phyloP scores from a whole-genome alignment of 2,888 invertebrate genomes.

The Celastrina argiolus region DNA sequence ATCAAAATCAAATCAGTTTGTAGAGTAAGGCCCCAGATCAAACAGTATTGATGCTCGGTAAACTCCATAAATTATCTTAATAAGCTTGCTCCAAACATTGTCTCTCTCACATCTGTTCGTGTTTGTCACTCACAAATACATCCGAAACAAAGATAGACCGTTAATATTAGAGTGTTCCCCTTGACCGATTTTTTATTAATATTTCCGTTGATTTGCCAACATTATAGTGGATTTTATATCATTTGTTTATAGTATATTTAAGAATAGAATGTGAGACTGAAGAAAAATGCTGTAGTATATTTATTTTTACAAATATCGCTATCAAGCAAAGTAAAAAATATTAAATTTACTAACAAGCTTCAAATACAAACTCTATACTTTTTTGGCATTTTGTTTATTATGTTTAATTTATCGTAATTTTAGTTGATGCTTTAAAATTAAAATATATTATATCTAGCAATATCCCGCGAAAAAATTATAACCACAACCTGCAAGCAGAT shows the following conservation, averaged over 20 bases:
- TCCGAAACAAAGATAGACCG: background rate
- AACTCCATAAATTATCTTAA: background rate
- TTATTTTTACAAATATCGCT: too few relatives aligned
- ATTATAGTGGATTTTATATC: background rate
- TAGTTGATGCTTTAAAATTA: too few relatives aligned
- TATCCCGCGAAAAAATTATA: too few relatives aligned
- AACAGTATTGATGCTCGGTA: background rate
- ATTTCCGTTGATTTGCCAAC: conserved; percentile 13
- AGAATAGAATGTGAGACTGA: too few relatives aligned
- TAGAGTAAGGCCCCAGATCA: background rate
- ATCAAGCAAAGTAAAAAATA: too few relatives aligned
- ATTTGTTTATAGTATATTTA: background rate
- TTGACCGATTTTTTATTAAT: conserved; percentile 22
- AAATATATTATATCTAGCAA: too few relatives aligned
- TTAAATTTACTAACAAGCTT: too few relatives aligned
- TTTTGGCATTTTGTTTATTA: too few relatives aligned
- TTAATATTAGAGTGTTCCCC: background rate
- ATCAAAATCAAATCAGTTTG: too few relatives aligned
- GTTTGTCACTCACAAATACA: background rate
- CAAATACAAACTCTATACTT: too few relatives aligned
- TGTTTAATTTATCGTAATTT: too few relatives aligned
- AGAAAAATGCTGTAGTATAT: background rate
- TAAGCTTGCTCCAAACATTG: conserved; percentile 2
- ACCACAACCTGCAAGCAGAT: too few relatives aligned
- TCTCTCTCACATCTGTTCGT: background rate